A percentile compares a stretch with the other conserved stretches of the same genome.
phyloP scores from a whole-genome alignment of 2,888 invertebrate species.

The Callyntrura sp. region DNA sequence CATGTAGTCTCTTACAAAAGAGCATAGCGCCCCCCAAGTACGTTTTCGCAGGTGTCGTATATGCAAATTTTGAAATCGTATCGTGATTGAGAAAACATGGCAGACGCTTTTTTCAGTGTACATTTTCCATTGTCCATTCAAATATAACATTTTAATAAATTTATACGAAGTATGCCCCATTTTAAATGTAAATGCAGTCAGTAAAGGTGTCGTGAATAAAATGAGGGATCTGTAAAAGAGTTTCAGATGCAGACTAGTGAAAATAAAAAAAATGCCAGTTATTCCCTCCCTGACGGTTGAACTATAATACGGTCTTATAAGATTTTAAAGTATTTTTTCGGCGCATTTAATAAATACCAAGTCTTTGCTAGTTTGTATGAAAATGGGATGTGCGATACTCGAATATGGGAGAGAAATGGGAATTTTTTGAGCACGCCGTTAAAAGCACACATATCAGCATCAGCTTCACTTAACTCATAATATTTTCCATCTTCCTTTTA shows the following conservation, averaged over 20 bases:
- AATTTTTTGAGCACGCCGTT: conserved; percentile 1
- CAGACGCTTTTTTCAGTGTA: not conserved
- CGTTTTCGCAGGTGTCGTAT: conserved; percentile 23
- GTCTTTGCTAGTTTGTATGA: not conserved
- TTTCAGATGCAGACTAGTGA: not conserved
- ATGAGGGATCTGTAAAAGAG: conserved; percentile 1
- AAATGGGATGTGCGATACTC: not conserved
- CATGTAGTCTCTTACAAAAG: not conserved
- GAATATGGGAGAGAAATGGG: conserved; percentile 3
- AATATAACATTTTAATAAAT: conserved; percentile 18
- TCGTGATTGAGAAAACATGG: conserved; percentile 20
- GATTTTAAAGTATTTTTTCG: conserved; percentile 15
- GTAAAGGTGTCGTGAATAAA: not conserved
- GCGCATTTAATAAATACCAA: not conserved
- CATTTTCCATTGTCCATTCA: not conserved
- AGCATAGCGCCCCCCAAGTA: not conserved
- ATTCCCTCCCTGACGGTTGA: too few relatives aligned
- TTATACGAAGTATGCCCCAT: not conserved
- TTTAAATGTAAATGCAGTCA: not conserved
- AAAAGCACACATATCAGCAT: conserved; percentile 13
- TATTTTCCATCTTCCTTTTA: conserved; percentile 42
- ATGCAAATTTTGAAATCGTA: conserved; percentile 17
- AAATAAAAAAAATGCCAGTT: not conserved
- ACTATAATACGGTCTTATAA: not conserved
- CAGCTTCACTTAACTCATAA: conserved; percentile 30